A percentile compares a stretch with the other conserved stretches of the same genome.
These are phyloP conservation scores for Pyralis farinalis DNA, from an alignment of 2,888 invertebrate species.

Conservation along the genomic window DNA sequence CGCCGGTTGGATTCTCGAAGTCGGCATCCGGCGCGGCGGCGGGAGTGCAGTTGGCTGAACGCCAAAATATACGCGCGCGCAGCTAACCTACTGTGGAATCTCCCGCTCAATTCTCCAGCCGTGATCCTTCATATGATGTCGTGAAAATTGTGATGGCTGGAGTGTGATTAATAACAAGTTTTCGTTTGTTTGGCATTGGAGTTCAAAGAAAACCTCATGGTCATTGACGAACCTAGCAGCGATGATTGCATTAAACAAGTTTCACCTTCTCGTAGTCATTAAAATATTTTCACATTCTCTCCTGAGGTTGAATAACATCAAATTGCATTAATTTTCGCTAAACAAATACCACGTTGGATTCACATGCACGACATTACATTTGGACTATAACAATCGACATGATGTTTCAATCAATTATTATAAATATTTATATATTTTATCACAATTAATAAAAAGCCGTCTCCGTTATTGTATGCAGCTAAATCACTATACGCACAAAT, in stretches of 20 bases:
- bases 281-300: constrained; percentile 5
- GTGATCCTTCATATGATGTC: constrained; percentile 32
- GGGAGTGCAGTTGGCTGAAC: constrained; percentile 56
- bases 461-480: not conserved
- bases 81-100: constrained; percentile 53
- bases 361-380: no score
- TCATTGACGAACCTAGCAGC: constrained; percentile 5
- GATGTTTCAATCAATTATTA: no score
- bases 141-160: constrained; percentile 33
- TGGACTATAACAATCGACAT: no score
- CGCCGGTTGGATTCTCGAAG: constrained; percentile 29
- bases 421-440: not conserved
- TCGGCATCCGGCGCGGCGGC: constrained; percentile 43
- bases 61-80: constrained; percentile 39
- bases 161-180: constrained; percentile 27
- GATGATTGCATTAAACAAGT: constrained; percentile 4
- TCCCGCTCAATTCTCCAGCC: constrained; percentile 38
- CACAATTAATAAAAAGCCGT: not conserved
- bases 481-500: no score
- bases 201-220: constrained; percentile 21
- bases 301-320: not conserved
- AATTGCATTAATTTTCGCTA: not conserved
- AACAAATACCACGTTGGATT: no score
- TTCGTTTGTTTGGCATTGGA: constrained; percentile 28
- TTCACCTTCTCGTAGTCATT: constrained; percentile 5